Conservation (phyloP, 1,140 invertebrate species). For the Sarcophaga bullata region DNA sequence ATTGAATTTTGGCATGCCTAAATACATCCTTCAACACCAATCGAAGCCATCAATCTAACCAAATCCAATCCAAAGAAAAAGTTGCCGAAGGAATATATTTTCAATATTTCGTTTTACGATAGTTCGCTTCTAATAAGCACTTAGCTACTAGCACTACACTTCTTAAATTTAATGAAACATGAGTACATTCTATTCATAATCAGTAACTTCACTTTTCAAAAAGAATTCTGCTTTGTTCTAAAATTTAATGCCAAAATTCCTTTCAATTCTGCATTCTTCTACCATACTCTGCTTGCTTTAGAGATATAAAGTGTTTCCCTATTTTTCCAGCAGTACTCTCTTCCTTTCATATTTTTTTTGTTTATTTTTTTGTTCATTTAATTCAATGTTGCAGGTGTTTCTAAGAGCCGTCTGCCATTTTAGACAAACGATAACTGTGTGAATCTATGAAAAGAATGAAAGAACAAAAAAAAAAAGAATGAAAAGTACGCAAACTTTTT, state of each 20-base stretch:
- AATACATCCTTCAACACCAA: too few species aligned
- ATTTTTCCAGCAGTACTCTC: background rate
- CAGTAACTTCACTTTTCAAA: too few species aligned
- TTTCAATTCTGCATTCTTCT: background rate
- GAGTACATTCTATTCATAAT: too few species aligned
- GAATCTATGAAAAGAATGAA: background rate
- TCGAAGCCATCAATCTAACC: too few species aligned
- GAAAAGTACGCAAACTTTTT: conserved; percentile 7
- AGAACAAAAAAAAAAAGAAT: conserved; percentile 5
- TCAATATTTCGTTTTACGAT: too few species aligned
- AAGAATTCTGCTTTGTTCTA: background rate
- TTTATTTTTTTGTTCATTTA: background rate
- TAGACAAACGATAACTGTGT: conserved; percentile 36
- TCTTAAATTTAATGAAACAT: too few species aligned
- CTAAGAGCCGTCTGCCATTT: conserved; percentile 39
- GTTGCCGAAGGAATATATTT: too few species aligned
- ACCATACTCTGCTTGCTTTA: background rate
- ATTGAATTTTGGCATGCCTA: too few species aligned
- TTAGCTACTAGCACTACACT: too few species aligned
- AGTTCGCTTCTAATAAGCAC: too few species aligned
- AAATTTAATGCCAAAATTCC: background rate
- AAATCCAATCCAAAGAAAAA: too few species aligned
- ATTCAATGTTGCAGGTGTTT: conserved; percentile 39
- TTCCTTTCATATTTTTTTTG: too few species aligned
- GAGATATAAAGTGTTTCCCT: background rate